These are phyloP conservation scores for Dromius quadrimaculatus DNA, from an alignment of 2,888 invertebrate genomes.

Conservation along the genomic window DNA sequence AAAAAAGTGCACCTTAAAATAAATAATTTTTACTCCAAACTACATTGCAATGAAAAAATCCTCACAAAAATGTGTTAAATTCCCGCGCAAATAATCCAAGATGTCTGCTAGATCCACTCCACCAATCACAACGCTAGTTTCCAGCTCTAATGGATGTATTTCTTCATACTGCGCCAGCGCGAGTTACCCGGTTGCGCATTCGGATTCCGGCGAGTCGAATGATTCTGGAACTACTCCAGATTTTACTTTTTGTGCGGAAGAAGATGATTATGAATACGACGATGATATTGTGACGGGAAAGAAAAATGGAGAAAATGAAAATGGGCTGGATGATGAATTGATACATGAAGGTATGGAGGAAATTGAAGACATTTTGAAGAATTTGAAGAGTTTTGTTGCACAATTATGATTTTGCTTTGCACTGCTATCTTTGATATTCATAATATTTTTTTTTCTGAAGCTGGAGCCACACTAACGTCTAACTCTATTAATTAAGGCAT, in stretches of 20 bases:
- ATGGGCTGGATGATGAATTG: slow-evolving; percentile 33
- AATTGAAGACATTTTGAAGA: not conserved
- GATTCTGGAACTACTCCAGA: slow-evolving; percentile 24
- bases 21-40: too few relatives aligned
- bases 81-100: not conserved
- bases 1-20: too few relatives aligned
- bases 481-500: too few relatives aligned
- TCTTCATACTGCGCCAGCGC: not conserved
- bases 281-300: slow-evolving; percentile 45
- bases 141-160: not conserved
- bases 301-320: slow-evolving; percentile 27
- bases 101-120: too few relatives aligned
- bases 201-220: slow-evolving; percentile 17
- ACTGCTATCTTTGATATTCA: too few relatives aligned
- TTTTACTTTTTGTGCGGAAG: slow-evolving; percentile 24
- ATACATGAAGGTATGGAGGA: slow-evolving; percentile 46
- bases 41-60: not conserved
- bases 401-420: too few relatives aligned
- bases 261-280: slow-evolving; percentile 51
- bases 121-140: slow-evolving; percentile 11
- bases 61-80: not conserved
- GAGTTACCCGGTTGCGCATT: slow-evolving; percentile 1
- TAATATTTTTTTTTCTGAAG: too few relatives aligned
- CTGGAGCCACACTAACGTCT: too few relatives aligned
- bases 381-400: too few relatives aligned